Conservation (phyloP, 1,140 invertebrate species). For the Stenopsyche tienmushanensis region DNA sequence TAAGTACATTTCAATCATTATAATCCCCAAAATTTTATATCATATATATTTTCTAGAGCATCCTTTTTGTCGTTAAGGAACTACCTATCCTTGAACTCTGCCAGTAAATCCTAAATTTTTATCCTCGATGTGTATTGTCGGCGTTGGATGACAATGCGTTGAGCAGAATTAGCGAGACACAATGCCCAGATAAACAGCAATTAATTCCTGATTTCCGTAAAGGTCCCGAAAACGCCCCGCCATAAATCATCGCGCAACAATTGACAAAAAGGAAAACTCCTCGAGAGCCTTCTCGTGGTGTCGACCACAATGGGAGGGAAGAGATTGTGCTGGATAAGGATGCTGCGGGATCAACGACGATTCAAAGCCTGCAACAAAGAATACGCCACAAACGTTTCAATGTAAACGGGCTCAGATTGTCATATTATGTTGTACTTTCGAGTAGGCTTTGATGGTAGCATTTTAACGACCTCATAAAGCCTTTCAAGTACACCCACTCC, state of each 20-base stretch:
- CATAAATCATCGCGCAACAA: background rate
- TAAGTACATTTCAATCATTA: slow-evolving; percentile 13
- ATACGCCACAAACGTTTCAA: background rate
- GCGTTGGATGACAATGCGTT: background rate
- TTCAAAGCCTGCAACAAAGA: background rate
- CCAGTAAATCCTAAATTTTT: too few species aligned
- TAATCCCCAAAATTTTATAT: background rate
- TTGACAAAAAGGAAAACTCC: background rate
- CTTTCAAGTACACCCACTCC: background rate
- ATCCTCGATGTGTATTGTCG: background rate
- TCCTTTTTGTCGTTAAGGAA: background rate
- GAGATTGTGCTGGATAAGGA: background rate
- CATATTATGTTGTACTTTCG: background rate
- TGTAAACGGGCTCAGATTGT: background rate
- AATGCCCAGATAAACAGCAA: background rate
- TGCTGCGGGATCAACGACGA: background rate
- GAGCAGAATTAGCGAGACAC: background rate
- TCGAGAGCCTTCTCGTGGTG: background rate
- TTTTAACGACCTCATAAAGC: background rate
- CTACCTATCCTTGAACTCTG: too few species aligned
- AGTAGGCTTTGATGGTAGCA: too few species aligned
- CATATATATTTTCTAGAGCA: background rate
- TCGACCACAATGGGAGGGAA: background rate
- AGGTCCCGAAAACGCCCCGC: background rate
- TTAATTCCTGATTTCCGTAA: slow-evolving; percentile 3